Percentiles rank a stretch among this genome's conserved stretches.
phyloP scores from a whole-genome alignment of 92 coral and sea anemone genomes.

The Montipora capitata region DNA sequence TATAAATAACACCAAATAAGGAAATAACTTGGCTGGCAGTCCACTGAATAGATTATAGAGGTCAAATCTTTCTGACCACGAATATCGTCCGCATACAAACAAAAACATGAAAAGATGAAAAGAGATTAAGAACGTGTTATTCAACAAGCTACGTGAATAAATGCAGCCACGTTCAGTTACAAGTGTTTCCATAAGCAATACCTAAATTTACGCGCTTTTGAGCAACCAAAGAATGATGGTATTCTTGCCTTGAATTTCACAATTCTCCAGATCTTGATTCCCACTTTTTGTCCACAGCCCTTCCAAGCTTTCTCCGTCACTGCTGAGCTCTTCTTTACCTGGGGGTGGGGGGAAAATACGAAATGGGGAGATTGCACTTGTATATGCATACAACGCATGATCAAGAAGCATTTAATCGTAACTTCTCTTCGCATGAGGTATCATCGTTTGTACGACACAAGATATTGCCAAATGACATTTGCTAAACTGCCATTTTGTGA shows the following conservation, averaged over 20 bases:
- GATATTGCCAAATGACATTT: not conserved
- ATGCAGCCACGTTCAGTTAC: no score
- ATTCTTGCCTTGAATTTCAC: conserved; percentile 87
- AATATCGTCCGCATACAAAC: not conserved
- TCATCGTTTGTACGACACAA: not conserved
- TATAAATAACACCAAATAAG: conserved; percentile 30
- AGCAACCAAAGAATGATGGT: no score
- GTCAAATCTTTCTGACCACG: not conserved
- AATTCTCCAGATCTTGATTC: conserved; percentile 94
- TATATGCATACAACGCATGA: no score
- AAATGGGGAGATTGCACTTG: not conserved
- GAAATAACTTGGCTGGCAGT: not conserved
- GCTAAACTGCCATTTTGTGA: not conserved
- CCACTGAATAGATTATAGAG: conserved; percentile 6
- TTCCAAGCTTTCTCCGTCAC: conserved; percentile 92
- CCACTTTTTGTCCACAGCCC: conserved; percentile 83
- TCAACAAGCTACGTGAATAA: not conserved
- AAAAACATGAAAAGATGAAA: not conserved
- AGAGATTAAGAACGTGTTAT: not conserved
- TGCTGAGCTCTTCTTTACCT: conserved; percentile 90
- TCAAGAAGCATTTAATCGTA: not conserved
- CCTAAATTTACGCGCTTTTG: no score
- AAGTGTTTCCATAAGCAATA: no score
- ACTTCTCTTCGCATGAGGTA: not conserved
- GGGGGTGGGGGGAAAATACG: not conserved